Evolutionary conservation across 2,888 invertebrate genomes (phyloP), one percentile per base, ranked within the genome.

Genomic region (Cryptocephalus moraei): DNA sequence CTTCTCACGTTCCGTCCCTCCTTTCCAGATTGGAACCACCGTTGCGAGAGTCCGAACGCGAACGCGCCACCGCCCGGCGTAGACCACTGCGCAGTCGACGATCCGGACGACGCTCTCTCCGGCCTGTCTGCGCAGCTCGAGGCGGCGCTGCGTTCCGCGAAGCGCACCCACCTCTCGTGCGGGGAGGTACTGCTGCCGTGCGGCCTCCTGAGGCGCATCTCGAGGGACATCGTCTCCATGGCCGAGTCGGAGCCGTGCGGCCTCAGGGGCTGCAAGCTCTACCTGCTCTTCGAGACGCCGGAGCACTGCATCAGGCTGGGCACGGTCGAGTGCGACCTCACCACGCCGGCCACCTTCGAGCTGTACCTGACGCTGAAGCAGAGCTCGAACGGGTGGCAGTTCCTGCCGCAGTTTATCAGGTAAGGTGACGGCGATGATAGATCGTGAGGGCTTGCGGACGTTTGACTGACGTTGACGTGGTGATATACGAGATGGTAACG

Each of bases 191-290:
- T 91, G 55, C 75, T 92, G 58, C 92, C 92, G 34, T 84, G 85
- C 48, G 87, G 88, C 67, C 79, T 92, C 54, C 79, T 91, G 47
- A 81, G 83, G 55, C 75, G 85, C 59, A 86, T 92, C 54, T 82
- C 91, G 39, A 75, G 82, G 54, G 86, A 90, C 67, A 84, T 91
- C 51, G 76, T 91, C 45, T 78, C 80, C 46, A 82, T 89, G 75
- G 88, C 92, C 1, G 90, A 91, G 67, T 82, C 84, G 44, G 92
- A 93, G 71, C 92, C 92, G 12, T 92, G 90, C 72, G 93, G 92
- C 44, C 79, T 91, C 43, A 75, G 89, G 57, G 92, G 91, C 36
- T 90, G 91, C 64, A 84, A 85, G n/a, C 75, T 92, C 55, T 87
- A 84, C 69, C 81, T 92, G 49, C 84, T 86, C 70, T 86, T 90